Base-by-base conservation (phyloP, 2,888 invertebrate species). In the Eudemis profundana region DNA sequence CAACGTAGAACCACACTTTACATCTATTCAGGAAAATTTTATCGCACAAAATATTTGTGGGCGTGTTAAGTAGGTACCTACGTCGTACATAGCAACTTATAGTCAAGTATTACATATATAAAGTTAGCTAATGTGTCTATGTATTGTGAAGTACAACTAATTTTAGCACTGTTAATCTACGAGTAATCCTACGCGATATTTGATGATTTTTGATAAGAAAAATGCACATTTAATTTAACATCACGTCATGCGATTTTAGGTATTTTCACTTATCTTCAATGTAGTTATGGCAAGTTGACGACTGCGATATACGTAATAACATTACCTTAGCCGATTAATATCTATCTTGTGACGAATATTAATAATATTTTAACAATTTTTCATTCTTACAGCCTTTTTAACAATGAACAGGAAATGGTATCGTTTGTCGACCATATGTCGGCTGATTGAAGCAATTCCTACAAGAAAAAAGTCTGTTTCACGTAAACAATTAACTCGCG, bases 401-500 rank as follows among this genome's bases (percentile, higher is more conserved):
- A 59, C 51, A 59, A 59, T 68, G 19, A 64, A 68, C 68, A 70
- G 66, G 51, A 68, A 70, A 49, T 51, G 57, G 60, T 67, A 67
- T 51, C 33, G 65, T 68, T 68, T 65, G 63, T 67, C 66, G 62
- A 64, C 59, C 62, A 60, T 69, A 63, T 61, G 65, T 36, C 53
- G 54, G 57, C 38, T 40, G 50, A 69, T 71, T 44, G 51, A 44
- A 61, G 72, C 74, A 74, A 78, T 75, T 75, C 75, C 65, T 69
- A 75, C 72, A 73, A 75, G 72, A n/a, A n/a, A n/a, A n/a, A 64
- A 79, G 81, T 76, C 73, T 56, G 76, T 78, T 83, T 73, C 69
- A 69, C 61, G 74, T 73, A 76, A 73, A 78, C 82, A 83, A 84
- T 82, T 81, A 76, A 78, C 76, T 74, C 77, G 73, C 74, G 78